These are phyloP conservation scores for Phenacoccus solenopsis DNA, from an alignment of 1,140 invertebrate genomes.

Conservation along the genomic window DNA sequence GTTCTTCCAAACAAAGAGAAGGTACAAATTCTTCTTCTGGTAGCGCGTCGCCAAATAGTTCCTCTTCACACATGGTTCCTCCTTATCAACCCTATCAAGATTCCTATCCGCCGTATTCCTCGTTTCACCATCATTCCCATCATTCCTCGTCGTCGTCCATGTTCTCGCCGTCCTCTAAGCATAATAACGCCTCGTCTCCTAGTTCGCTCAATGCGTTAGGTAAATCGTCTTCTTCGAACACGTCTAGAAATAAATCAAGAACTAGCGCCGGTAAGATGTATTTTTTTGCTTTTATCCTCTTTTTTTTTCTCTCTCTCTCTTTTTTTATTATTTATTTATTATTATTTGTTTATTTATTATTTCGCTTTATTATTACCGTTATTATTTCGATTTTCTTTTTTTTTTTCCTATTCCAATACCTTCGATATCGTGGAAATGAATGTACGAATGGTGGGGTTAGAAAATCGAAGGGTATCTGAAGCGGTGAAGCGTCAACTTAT, in stretches of 20 bases:
- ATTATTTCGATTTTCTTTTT: too few relatives aligned
- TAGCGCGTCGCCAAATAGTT: slow-evolving; percentile 18
- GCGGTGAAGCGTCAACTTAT: too few relatives aligned
- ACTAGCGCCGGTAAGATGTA: slow-evolving; percentile 32
- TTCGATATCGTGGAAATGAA: too few relatives aligned
- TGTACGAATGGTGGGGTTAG: too few relatives aligned
- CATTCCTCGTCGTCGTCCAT: slow-evolving; percentile 20
- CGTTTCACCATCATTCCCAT: slow-evolving; percentile 19
- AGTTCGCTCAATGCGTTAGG: slow-evolving; percentile 23
- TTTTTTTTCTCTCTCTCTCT: slow-evolving; percentile 15
- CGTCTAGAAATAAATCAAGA: slow-evolving; percentile 27
- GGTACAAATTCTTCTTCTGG: slow-evolving; percentile 26
- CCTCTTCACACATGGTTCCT: slow-evolving; percentile 6
- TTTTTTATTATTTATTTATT: slow-evolving; percentile 19
- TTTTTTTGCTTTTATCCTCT: slow-evolving; percentile 33
- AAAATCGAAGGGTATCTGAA: too few relatives aligned
- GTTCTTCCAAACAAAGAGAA: slow-evolving; percentile 27
- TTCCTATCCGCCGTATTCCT: slow-evolving; percentile 19
- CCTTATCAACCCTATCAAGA: slow-evolving; percentile 21
- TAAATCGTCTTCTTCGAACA: slow-evolving; percentile 23
- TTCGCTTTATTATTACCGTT: slow-evolving; percentile 20
- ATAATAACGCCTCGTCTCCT: slow-evolving; percentile 22
- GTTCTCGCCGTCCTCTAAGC: slow-evolving; percentile 21
- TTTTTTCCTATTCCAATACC: too few relatives aligned
- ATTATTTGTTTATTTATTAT: slow-evolving; percentile 17